phyloP scores from a whole-genome alignment of 2,113 vertebrate species.

The Upupa epops region DNA sequence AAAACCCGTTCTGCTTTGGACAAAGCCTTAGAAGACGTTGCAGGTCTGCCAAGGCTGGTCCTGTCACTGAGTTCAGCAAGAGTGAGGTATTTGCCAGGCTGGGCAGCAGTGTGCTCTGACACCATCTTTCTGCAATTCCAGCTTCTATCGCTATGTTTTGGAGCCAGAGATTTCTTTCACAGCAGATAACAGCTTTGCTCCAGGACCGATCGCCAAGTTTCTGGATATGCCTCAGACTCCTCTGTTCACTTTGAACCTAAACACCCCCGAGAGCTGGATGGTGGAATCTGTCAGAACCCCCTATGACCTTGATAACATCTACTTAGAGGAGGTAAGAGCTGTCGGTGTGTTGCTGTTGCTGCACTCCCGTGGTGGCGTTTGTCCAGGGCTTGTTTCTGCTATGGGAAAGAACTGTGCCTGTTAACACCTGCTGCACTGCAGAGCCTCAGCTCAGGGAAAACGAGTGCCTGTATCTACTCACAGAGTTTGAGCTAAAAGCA shows the following conservation, averaged over 20 bases:
- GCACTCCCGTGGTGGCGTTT: neutral
- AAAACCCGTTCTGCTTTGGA: neutral
- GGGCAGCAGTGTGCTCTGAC: neutral
- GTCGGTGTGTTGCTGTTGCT: neutral
- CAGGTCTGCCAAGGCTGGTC: neutral
- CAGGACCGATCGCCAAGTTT: slow-evolving; percentile 92
- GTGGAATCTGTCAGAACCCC: slow-evolving; percentile 94
- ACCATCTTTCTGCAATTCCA: slow-evolving; percentile 62
- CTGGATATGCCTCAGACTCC: slow-evolving; percentile 97
- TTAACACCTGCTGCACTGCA: too few relatives aligned
- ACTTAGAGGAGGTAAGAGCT: slow-evolving; percentile 89
- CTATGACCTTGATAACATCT: slow-evolving; percentile 97
- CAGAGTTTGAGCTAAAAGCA: neutral
- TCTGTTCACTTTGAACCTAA: slow-evolving; percentile 93
- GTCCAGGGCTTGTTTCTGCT: neutral
- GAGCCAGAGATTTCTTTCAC: slow-evolving; percentile 91
- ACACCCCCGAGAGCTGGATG: slow-evolving; percentile 98
- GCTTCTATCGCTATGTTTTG: slow-evolving; percentile 94
- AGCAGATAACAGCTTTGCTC: slow-evolving; percentile 82
- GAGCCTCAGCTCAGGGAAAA: too few relatives aligned
- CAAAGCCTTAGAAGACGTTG: neutral
- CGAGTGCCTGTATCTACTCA: too few relatives aligned
- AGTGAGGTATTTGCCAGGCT: neutral
- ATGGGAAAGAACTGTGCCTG: too few relatives aligned
- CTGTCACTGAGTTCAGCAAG: neutral